Percentiles rank a stretch among this genome's conserved stretches.
Conservation (phyloP, 1,140 invertebrate genomes). For the Drosophila repleta region DNA sequence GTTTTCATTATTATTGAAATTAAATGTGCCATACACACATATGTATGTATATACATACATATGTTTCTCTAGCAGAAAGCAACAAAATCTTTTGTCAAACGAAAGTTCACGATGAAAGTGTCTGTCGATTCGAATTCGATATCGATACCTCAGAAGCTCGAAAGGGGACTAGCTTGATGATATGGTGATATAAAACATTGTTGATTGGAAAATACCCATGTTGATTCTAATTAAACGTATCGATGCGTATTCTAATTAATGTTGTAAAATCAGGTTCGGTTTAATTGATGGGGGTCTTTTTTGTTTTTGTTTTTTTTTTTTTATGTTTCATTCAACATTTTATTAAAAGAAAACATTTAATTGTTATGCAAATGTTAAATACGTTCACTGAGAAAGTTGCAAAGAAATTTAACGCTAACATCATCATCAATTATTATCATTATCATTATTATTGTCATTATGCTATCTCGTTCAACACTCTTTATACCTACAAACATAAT, state of each 20-base stretch:
- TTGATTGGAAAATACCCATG: constrained; percentile 19
- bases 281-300: not conserved
- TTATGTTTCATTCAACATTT: constrained; percentile 9
- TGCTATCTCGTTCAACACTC: constrained; percentile 31
- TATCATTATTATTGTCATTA: constrained; percentile 38
- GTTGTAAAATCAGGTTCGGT: constrained; percentile 21
- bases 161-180: not conserved
- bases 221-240: constrained; percentile 55
- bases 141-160: constrained; percentile 37
- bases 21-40: constrained; percentile 12
- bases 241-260: constrained; percentile 49
- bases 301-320: too few species aligned
- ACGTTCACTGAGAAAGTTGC: constrained; percentile 65
- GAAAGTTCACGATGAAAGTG: constrained; percentile 59
- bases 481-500: constrained; percentile 16
- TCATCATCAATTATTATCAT: constrained; percentile 12
- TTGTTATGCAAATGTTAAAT: constrained; percentile 58
- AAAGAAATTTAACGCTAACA: constrained; percentile 14
- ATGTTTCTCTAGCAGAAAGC: constrained; percentile 67
- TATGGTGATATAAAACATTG: constrained; percentile 8
- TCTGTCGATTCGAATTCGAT: constrained; percentile 50
- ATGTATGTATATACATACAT: not conserved
- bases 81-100: constrained; percentile 41
- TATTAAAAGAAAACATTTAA: constrained; percentile 51
- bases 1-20: constrained; percentile 80